These are phyloP conservation scores for Drusus annulatus DNA, from an alignment of 1,140 invertebrate species.

Conservation along the genomic window DNA sequence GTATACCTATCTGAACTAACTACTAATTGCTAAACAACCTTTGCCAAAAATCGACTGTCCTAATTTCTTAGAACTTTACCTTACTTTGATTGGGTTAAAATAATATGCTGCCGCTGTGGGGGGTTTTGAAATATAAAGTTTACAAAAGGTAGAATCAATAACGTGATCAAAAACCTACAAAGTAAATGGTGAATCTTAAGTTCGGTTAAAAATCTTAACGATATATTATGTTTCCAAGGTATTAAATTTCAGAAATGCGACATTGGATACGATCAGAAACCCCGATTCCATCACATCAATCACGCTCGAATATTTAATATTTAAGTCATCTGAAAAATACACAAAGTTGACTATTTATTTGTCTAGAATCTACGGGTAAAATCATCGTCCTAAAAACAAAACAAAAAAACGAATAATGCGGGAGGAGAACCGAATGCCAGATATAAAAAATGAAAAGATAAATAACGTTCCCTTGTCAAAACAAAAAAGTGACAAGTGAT, in stretches of 20 bases:
- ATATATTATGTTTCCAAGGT: background rate
- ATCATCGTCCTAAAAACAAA: slow-evolving; percentile 8
- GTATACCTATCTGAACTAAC: too few relatives aligned
- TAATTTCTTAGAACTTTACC: too few relatives aligned
- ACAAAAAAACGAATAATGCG: slow-evolving; percentile 5
- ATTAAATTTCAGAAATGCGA: background rate
- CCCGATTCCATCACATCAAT: background rate
- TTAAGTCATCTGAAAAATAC: slow-evolving; percentile 1
- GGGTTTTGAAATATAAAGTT: too few relatives aligned
- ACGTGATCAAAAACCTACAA: too few relatives aligned
- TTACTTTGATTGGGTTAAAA: too few relatives aligned
- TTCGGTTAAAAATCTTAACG: too few relatives aligned
- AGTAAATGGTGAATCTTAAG: too few relatives aligned
- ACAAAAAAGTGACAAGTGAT: slow-evolving; percentile 59
- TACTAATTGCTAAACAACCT: too few relatives aligned
- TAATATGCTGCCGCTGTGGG: too few relatives aligned
- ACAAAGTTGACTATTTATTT: background rate
- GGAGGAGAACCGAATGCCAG: slow-evolving; percentile 11
- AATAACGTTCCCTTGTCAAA: slow-evolving; percentile 57
- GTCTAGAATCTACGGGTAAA: background rate
- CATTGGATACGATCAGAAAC: background rate
- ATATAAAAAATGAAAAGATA: slow-evolving; percentile 42
- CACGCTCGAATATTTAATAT: background rate
- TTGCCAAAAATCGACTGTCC: too few relatives aligned
- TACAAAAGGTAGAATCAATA: too few relatives aligned